These are phyloP conservation scores for Chunga burmeisteri DNA, from an alignment of 2,113 vertebrate genomes.

Conservation along the genomic window DNA sequence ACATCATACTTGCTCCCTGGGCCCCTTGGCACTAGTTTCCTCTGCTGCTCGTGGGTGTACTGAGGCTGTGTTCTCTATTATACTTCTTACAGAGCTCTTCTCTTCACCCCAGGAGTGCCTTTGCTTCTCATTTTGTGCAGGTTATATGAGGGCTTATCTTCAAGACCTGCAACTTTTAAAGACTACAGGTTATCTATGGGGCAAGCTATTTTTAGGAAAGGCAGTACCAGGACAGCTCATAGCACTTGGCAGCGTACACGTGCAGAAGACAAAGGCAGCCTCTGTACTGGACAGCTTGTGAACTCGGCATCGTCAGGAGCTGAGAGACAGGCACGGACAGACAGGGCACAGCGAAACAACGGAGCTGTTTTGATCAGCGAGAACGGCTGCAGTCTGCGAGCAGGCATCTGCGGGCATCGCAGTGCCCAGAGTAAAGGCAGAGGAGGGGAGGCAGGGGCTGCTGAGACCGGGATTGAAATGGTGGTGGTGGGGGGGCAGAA, in stretches of 20 bases:
- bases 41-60: background rate
- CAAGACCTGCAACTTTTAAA: background rate
- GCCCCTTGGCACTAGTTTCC: background rate
- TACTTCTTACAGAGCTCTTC: background rate
- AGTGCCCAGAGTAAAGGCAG: fast-evolving
- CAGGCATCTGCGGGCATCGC: background rate
- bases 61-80: fast-evolving
- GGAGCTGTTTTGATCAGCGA: background rate
- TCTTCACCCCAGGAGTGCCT: background rate
- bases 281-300: background rate
- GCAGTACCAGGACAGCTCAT: background rate
- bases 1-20: background rate
- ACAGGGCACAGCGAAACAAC: background rate
- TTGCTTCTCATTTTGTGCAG: background rate
- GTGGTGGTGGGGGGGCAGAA: background rate
- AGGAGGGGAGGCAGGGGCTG: background rate
- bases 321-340: slow-evolving; percentile 19
- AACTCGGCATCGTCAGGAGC: background rate
- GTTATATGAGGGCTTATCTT: background rate
- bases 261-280: slow-evolving; percentile 27
- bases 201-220: slow-evolving; percentile 33
- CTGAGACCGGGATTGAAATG: background rate
- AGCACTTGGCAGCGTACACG: background rate
- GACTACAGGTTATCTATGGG: background rate
- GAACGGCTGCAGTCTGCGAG: background rate